Evolutionary conservation across 2,888 invertebrate species (phyloP).

Genomic region (Hyppa rectilinea): DNA sequence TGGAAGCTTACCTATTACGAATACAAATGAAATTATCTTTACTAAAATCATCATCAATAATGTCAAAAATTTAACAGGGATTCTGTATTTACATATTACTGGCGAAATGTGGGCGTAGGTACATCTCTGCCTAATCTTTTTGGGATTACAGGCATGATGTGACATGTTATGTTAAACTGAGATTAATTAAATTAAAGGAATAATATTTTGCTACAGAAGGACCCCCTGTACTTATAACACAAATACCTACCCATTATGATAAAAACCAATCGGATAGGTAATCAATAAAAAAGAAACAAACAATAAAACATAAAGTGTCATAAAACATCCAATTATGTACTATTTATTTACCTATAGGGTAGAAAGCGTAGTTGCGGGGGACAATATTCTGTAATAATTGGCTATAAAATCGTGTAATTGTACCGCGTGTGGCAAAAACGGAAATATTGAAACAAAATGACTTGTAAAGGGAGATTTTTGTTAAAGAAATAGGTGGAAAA

Average conservation of each 20-base stretch:
- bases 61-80: neutral
- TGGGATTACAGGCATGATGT: neutral
- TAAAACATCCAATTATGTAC: constrained; percentile 59
- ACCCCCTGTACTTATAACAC: neutral
- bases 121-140: neutral
- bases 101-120: neutral
- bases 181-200: neutral
- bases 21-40: neutral
- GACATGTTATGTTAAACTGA: neutral
- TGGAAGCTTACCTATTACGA: neutral
- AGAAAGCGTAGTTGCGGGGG: constrained; percentile 57
- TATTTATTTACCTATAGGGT: constrained; percentile 60
- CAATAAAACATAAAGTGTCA: constrained; percentile 45
- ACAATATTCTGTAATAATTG: constrained; percentile 77
- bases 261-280: neutral
- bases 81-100: neutral
- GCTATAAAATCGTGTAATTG: constrained; percentile 77
- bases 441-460: constrained; percentile 58
- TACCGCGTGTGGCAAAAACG: constrained; percentile 54
- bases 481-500: neutral
- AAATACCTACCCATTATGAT: neutral
- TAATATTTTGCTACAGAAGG: neutral
- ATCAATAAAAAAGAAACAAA: constrained; percentile 26
- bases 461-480: constrained; percentile 20
- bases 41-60: neutral